Conservation (phyloP, 1,140 invertebrate species). For the Temnothorax curvispinosus region DNA sequence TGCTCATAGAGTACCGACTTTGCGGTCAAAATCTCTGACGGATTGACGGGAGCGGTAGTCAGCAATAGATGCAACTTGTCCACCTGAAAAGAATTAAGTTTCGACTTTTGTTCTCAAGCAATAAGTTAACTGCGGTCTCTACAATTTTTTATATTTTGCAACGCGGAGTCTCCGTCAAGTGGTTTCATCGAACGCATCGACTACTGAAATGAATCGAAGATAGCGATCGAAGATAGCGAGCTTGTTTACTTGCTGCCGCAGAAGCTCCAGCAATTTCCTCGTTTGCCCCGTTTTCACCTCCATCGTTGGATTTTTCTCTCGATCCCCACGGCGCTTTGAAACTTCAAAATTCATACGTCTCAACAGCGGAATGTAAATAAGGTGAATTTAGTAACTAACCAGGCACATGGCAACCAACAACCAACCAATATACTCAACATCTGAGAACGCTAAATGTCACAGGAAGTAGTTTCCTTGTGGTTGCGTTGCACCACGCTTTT, state of each 20-base stretch:
- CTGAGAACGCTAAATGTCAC: not conserved
- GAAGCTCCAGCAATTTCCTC: constrained; percentile 71
- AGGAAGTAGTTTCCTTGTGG: not conserved
- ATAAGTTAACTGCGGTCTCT: not conserved
- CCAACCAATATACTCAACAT: not conserved
- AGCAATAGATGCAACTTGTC: constrained; percentile 70
- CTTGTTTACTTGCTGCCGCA: constrained; percentile 75
- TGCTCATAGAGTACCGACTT: constrained; percentile 73
- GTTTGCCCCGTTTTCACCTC: constrained; percentile 77
- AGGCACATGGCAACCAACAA: constrained; percentile 48
- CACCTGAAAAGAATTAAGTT: constrained; percentile 70
- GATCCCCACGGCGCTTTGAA: not conserved
- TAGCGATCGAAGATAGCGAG: constrained; percentile 4
- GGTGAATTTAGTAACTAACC: constrained; percentile 58
- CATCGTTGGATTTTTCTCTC: constrained; percentile 62
- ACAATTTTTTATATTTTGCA: constrained; percentile 31
- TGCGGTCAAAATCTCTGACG: constrained; percentile 41
- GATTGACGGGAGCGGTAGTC: constrained; percentile 1
- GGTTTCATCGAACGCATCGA: constrained; percentile 2
- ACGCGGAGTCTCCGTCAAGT: not conserved
- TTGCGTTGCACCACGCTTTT: not conserved
- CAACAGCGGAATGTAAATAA: constrained; percentile 65
- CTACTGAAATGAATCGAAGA: not conserved
- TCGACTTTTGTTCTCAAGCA: not conserved
- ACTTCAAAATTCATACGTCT: constrained; percentile 46